phyloP scores from a whole-genome alignment of 2,888 invertebrate genomes.

The Fragum whitleyi region DNA sequence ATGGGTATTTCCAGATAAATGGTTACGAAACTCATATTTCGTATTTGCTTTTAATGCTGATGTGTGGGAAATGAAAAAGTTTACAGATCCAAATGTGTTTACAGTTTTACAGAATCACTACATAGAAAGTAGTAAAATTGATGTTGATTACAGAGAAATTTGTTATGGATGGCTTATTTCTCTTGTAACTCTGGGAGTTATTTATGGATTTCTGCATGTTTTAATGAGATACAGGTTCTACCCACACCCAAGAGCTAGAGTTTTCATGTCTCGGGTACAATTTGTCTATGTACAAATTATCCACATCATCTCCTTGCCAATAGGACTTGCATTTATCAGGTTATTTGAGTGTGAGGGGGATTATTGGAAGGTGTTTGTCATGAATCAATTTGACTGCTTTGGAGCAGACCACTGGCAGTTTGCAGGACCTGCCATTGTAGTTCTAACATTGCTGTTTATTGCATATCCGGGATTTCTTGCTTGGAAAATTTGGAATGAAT shows the following conservation, averaged over 20 bases:
- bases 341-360: constrained; percentile 77
- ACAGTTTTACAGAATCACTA: constrained; percentile 73
- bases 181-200: constrained; percentile 50
- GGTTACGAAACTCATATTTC: constrained; percentile 72
- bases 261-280: constrained; percentile 75
- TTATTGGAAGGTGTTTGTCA: constrained; percentile 71
- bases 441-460: constrained; percentile 70
- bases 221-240: constrained; percentile 68
- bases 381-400: constrained; percentile 75
- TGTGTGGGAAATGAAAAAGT: constrained; percentile 80
- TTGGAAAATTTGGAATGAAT: constrained; percentile 71
- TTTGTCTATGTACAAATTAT: constrained; percentile 69
- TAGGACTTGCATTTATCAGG: constrained; percentile 74
- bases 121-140: constrained; percentile 72
- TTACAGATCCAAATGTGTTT: constrained; percentile 71
- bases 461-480: constrained; percentile 78
- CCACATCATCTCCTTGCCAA: constrained; percentile 78
- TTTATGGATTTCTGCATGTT: constrained; percentile 68
- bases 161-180: constrained; percentile 73
- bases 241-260: constrained; percentile 73
- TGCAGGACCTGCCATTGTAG: constrained; percentile 69
- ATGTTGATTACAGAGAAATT: constrained; percentile 72
- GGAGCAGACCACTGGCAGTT: constrained; percentile 76
- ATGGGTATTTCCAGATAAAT: constrained; percentile 80
- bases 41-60: constrained; percentile 80